These are phyloP conservation scores for Tyrannus savana DNA, from an alignment of 2,113 vertebrate genomes.

Conservation along the genomic window DNA sequence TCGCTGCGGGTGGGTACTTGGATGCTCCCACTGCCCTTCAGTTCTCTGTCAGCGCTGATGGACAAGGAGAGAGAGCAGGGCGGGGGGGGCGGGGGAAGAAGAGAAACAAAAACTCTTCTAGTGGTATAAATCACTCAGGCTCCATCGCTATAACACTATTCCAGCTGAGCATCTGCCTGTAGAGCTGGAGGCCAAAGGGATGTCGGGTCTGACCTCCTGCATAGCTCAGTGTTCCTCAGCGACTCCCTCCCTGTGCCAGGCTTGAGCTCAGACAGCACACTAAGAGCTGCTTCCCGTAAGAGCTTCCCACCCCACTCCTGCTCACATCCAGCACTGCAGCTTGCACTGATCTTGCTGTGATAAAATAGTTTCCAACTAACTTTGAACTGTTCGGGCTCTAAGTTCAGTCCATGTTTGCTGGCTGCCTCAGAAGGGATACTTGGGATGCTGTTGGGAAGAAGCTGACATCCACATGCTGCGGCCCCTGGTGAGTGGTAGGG, in stretches of 20 bases:
- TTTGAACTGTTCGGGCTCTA: conserved; percentile 47
- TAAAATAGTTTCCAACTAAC: conserved; percentile 66
- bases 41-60: accelerated
- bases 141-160: not conserved
- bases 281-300: conserved; percentile 16
- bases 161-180: conserved; percentile 13
- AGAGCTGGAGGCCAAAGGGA: not conserved
- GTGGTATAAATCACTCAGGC: not conserved
- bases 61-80: not conserved
- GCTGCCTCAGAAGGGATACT: not conserved
- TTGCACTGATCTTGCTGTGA: conserved; percentile 33
- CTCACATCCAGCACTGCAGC: not conserved
- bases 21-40: not conserved
- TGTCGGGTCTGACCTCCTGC: conserved; percentile 17
- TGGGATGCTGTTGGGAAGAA: conserved; percentile 25
- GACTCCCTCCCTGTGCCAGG: not conserved
- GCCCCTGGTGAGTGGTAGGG: not conserved
- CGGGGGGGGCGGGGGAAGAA: accelerated
- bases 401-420: conserved; percentile 7
- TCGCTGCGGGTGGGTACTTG: accelerated
- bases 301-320: not conserved
- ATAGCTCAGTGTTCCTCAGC: not conserved
- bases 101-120: not conserved
- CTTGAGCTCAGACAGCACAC: not conserved
- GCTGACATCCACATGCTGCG: not conserved